Evolutionary conservation across 1,140 invertebrate species (phyloP).

Genomic region (Neodiprion pinetum): DNA sequence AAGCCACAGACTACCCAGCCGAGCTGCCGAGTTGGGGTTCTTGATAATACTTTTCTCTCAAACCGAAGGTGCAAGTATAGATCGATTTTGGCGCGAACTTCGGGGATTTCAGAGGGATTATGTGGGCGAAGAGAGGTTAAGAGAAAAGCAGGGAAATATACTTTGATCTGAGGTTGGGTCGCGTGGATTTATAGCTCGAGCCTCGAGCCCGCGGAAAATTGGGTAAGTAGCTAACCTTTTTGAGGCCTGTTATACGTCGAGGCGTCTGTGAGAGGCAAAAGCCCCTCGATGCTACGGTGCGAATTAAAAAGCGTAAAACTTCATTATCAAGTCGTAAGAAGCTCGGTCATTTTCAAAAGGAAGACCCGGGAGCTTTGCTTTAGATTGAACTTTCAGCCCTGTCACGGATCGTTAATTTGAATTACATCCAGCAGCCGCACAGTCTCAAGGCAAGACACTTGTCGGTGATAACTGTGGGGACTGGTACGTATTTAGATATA

Average conservation of each 20-base stretch:
- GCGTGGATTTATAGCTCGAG: not conserved
- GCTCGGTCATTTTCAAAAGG: too few relatives aligned
- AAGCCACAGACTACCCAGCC: not conserved
- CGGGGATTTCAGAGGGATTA: not conserved
- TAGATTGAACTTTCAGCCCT: too few relatives aligned
- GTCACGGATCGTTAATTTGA: too few relatives aligned
- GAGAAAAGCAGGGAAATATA: not conserved
- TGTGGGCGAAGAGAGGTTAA: not conserved
- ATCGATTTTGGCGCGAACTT: not conserved
- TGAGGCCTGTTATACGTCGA: not conserved
- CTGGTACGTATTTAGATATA: too few relatives aligned
- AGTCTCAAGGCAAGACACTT: too few relatives aligned
- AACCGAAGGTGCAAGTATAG: not conserved
- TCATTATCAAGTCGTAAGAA: not conserved
- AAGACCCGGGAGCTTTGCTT: too few relatives aligned
- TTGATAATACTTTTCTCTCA: not conserved
- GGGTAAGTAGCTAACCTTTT: not conserved
- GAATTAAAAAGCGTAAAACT: slow-evolving; percentile 2
- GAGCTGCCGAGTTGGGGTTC: not conserved
- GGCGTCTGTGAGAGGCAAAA: not conserved
- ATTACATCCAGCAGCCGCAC: too few relatives aligned
- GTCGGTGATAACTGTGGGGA: too few relatives aligned
- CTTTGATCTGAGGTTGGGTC: slow-evolving; percentile 1
- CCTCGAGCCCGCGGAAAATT: not conserved
- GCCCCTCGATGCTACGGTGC: not conserved